These are phyloP conservation scores for Triplophysa tibetana DNA, from an alignment of 2,113 vertebrate genomes.

Conservation along the genomic window DNA sequence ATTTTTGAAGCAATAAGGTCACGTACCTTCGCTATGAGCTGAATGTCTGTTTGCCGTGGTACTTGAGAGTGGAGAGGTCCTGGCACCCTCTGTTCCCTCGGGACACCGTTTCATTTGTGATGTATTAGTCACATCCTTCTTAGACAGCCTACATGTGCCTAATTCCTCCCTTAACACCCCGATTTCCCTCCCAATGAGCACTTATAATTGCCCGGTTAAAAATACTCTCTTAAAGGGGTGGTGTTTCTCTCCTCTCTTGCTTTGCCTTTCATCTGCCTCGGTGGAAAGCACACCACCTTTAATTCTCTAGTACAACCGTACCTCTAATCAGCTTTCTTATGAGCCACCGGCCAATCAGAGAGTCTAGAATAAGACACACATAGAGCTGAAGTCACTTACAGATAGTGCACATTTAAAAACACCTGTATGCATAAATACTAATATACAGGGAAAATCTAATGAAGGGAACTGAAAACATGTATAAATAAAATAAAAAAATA, in stretches of 20 bases:
- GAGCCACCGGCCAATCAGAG: constrained; percentile 64
- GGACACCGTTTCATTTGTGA: constrained; percentile 62
- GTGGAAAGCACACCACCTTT: constrained; percentile 31
- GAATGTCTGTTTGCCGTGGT: constrained; percentile 1
- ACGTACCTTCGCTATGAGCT: constrained; percentile 43
- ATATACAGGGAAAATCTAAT: background rate
- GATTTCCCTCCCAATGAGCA: constrained; percentile 54
- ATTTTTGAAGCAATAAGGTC: background rate
- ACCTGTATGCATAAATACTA: background rate
- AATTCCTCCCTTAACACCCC: constrained; percentile 57
- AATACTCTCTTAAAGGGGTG: constrained; percentile 69
- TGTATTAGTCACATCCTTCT: constrained; percentile 64
- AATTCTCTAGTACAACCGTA: constrained; percentile 33
- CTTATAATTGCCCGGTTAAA: constrained; percentile 58
- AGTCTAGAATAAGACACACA: constrained; percentile 14
- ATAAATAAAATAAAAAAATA: too few relatives aligned
- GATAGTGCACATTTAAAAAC: background rate
- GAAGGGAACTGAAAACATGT: background rate
- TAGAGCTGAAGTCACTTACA: background rate
- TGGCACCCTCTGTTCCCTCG: constrained; percentile 4
- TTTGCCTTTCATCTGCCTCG: background rate
- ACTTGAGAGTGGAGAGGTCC: background rate
- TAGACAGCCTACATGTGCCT: constrained; percentile 56
- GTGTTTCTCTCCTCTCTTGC: constrained; percentile 43
- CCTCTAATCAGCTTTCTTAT: constrained; percentile 73